A percentile compares a stretch with the other conserved stretches of the same genome.
Evolutionary conservation across 1,140 invertebrate genomes (phyloP).

Genomic region (Nautilus pompilius): DNA sequence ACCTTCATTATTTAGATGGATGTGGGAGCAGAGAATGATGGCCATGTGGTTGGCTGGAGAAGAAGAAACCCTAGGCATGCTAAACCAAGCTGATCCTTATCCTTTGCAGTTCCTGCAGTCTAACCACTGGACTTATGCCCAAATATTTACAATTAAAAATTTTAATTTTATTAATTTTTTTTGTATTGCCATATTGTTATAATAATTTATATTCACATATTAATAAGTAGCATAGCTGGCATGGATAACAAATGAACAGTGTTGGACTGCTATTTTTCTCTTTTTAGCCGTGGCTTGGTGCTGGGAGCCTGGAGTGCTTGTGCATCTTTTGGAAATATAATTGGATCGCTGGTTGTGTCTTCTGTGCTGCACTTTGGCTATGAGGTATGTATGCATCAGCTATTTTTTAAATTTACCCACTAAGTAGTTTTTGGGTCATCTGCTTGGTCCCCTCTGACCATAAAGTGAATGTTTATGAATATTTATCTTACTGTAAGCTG

Average conservation of each 20-base stretch:
- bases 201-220: neutral
- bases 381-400: constrained; percentile 40
- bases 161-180: neutral
- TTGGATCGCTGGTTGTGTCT: constrained; percentile 56
- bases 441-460: no score
- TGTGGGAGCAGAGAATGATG: no score
- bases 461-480: no score
- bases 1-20: no score
- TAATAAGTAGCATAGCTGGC: neutral
- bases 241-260: constrained; percentile 1
- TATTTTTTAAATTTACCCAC: constrained; percentile 4
- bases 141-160: neutral
- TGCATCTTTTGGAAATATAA: constrained; percentile 60
- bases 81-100: neutral
- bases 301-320: constrained; percentile 59
- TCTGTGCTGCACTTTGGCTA: constrained; percentile 57
- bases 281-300: constrained; percentile 55
- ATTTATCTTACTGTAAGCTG: no score
- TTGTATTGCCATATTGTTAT: neutral
- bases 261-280: neutral
- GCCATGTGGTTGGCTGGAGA: no score
- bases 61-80: no score
- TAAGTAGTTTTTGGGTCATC: no score
- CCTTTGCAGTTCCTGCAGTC: neutral
- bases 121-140: neutral